Conservation (phyloP, 1,140 invertebrate species). For the Drosophila obscura region DNA sequence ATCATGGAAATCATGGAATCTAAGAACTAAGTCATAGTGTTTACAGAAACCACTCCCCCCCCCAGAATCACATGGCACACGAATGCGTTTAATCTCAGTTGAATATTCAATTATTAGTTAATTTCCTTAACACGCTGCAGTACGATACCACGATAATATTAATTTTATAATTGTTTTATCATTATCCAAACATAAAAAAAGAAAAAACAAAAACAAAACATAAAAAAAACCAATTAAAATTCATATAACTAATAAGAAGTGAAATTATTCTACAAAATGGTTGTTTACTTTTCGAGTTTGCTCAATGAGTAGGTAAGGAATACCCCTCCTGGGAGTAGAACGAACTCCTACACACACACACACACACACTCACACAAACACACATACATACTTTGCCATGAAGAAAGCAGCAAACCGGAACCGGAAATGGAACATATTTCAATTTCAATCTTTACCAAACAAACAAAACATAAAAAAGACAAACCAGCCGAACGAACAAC, state of each 20-base stretch:
- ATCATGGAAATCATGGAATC: constrained; percentile 46
- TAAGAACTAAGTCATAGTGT: constrained; percentile 78
- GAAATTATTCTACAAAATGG: constrained; percentile 52
- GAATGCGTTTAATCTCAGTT: constrained; percentile 42
- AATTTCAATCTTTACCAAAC: constrained; percentile 19
- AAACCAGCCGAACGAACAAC: constrained; percentile 60
- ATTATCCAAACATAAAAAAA: constrained; percentile 18
- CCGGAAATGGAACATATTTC: constrained; percentile 21
- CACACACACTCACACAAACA: constrained; percentile 10
- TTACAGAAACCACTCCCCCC: constrained; percentile 36
- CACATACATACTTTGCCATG: constrained; percentile 49
- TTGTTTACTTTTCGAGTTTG: constrained; percentile 65
- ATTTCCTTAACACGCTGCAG: constrained; percentile 44
- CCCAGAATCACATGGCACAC: constrained; percentile 16
- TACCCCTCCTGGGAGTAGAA: not conserved
- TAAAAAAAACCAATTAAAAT: constrained; percentile 52
- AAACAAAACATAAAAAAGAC: constrained; percentile 29
- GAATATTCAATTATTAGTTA: constrained; percentile 44
- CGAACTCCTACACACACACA: not conserved
- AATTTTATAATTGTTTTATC: constrained; percentile 57
- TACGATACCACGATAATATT: constrained; percentile 35
- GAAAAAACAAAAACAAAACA: constrained; percentile 7
- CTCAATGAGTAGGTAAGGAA: constrained; percentile 21
- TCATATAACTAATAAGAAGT: constrained; percentile 58
- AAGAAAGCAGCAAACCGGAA: constrained; percentile 48